Base-by-base conservation (phyloP, 2,888 invertebrate genomes). In the Norana najaformis region DNA sequence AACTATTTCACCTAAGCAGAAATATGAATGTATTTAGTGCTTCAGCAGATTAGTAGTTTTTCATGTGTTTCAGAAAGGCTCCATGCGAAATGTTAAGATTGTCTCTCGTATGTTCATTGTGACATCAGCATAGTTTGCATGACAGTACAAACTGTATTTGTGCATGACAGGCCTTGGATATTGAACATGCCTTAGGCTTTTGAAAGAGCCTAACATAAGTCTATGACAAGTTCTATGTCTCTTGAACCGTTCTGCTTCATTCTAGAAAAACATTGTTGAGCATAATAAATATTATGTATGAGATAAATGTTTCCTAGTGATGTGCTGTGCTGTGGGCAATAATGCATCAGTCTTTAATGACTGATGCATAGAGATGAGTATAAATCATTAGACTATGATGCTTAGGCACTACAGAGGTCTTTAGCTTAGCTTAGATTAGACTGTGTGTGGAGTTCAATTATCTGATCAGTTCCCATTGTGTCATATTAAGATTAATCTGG, bases 131-230 rank as follows among this genome's bases (percentile, higher is more conserved):
- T n/a, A 69, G 69, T 69, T 30, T 69, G 69, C 69, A 69, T 69
- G 69, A 69, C 69, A 69, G 11, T 30, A n/a, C 16, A 11, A n/a
- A 8, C 69, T 69, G 69, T 69, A 69, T 69, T 69, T 69, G 69
- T 69, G 69, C 69, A 69, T 69, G 11, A 8, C 6, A 69, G 30
- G 69, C 69, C 69, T 69, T 69, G 69, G 30, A 69, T 69, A n/a
- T 69, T 69, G 69, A 69, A 69, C n/a, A 69, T 69, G 69, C 69
- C 69, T 69, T 69, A 69, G 69, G 69, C 69, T 47, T 47, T 47
- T 20, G 23, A 20, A 47, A 47, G 47, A 47, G 47, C 47, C 47
- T 69, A 69, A 69, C 6, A 69, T 69, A 69, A 69, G n/a, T 69
- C 69, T 69, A n/a, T 69, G 69, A 69, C 69, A 69, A 69, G 69